Evolutionary conservation across 2,888 invertebrate species (phyloP), one percentile per base, ranked within the genome.

Genomic region (Amorpha juglandis): DNA sequence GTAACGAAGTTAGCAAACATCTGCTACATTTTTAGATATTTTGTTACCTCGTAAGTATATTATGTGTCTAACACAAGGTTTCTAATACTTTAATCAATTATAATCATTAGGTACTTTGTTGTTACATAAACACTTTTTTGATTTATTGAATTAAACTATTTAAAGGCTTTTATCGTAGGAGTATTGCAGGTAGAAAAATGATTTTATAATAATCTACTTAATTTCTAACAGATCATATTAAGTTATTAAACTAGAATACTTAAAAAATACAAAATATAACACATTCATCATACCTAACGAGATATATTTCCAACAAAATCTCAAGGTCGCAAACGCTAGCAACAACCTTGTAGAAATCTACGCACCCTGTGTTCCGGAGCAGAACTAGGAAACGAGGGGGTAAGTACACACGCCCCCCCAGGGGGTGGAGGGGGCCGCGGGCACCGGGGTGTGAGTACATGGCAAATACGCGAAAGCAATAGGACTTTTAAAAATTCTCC

Each of bases 401-500:
- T 91, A 92, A 92, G 92, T 92, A 92, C 92, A 92, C 92, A 92
- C 91, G 81, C 79, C 85, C 79, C 83, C 86, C 80, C 78, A 81
- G 83, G 76, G 72, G 84, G 89, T 91, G 92, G 38, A 6, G 6
- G 58, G 58, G 58, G 58, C 11, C 19, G 16, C 55, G 38, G 38
- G 42, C 38, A 19, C 38, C 58, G 38, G 58, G 58, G 58, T 38
- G 58, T 58, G 92, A 89, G 92, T 92, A 93, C 93, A 93, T 93
- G 91, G 92, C 93, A 93, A 93, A 93, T 93, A 93, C 93, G 92
- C 93, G 93, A 93, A 93, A 93, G 93, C 93, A 93, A 93, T 92
- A 93, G 93, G 93, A 93, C 92, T 93, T 93, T 93, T 93, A 93
- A 93, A 93, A 93, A 92, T 93, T 92, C 92, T 92, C 92, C 90